Evolutionary conservation across 2,113 vertebrate species (phyloP), one percentile per base, ranked within the genome.

Genomic region (Salvelinus alpinus): DNA sequence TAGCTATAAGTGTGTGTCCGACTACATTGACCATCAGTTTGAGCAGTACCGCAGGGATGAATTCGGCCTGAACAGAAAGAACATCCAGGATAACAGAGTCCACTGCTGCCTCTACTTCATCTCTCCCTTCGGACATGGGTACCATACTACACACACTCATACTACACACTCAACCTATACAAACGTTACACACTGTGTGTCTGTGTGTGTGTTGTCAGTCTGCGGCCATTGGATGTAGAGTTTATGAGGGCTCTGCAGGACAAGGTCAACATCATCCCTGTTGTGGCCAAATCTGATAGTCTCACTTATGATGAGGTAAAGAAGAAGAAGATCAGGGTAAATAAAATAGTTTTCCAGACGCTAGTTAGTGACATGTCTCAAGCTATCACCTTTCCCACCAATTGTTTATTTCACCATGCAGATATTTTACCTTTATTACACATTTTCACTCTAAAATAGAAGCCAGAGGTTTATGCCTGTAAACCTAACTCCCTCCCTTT

Each of bases 51-150:
- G 92, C 86, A 86, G 85, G 72, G 92, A 93, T 3, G 94, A 94
- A 81, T 92, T 89, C 12, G 91, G 94, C 0, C 47, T 94, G 68
- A 92, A 94, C 85, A 88, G 93, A 57, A 92, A 89, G 72, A 93
- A 94, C 88, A 93, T 94, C 54, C 92, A 89, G 80, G 94, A 94
- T 81, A 92, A 92, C 84, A 83, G 94, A 70, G 93, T 94, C 64
- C 93, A 94, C 87, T 94, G 93, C 87, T 91, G 91, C 70, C 90
- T 94, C 44, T 94, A 94, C 88, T 94, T 94, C 82, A 89, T 94
- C 83, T 93, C 93, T 7, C 93, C 93, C 0, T 90, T 87, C n/a
- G 92, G 93, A 8, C 92, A 94, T 64, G 92, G 94, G 93, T 94
- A 88, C 22, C 18, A 64, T 34, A 31, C 7, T 5, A 2, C 20